A percentile compares a stretch with the other conserved stretches of the same genome.
Conservation (phyloP, 1,140 invertebrate genomes). For the Xylocopa sonorina region DNA sequence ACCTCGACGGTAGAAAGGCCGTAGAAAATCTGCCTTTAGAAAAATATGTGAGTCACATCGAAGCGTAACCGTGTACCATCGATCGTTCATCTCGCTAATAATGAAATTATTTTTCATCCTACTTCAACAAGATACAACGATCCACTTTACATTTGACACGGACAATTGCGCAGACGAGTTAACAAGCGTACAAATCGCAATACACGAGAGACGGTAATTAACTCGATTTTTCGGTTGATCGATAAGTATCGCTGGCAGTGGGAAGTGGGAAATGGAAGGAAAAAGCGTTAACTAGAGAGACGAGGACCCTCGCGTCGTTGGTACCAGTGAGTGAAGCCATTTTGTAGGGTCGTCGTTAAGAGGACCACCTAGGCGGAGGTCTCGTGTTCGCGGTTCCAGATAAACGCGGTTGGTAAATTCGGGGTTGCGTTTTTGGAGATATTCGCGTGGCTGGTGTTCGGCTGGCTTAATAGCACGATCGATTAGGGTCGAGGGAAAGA, state of each 20-base stretch:
- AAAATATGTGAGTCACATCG: too few species aligned
- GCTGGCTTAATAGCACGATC: conserved; percentile 64
- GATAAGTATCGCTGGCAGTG: conserved; percentile 37
- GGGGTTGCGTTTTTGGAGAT: conserved; percentile 50
- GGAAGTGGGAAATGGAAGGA: conserved; percentile 10
- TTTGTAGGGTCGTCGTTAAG: conserved; percentile 40
- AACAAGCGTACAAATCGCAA: neutral
- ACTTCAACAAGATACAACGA: too few species aligned
- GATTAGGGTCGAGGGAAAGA: conserved; percentile 60
- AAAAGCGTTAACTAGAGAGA: conserved; percentile 20
- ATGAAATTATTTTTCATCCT: too few species aligned
- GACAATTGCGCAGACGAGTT: neutral
- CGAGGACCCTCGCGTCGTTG: conserved; percentile 16
- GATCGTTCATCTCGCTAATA: too few species aligned
- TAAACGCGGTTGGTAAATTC: conserved; percentile 50
- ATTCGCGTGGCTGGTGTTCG: conserved; percentile 54
- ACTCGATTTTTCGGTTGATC: conserved; percentile 43
- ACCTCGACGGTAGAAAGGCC: too few species aligned
- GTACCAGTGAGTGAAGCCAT: conserved; percentile 26
- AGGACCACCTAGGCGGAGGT: conserved; percentile 56
- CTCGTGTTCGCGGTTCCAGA: conserved; percentile 14
- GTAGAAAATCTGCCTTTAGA: too few species aligned
- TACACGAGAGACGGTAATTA: neutral
- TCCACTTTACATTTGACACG: too few species aligned
- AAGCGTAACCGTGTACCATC: too few species aligned